Evolutionary conservation across 2,888 invertebrate species (phyloP).

Genomic region (Electrophaes corylata): DNA sequence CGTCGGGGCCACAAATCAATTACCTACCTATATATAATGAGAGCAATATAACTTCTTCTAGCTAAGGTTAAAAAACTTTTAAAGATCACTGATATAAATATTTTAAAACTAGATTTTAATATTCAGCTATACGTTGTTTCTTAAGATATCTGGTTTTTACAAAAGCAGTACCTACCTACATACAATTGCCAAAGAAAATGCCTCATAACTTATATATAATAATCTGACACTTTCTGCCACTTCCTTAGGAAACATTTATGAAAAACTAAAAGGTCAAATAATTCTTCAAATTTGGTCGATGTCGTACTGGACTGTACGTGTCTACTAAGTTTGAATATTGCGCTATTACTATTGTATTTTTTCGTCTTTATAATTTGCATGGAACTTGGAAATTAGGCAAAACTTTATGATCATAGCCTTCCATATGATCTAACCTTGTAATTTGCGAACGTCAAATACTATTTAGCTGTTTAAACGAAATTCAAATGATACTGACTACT

Average conservation of each 20-base stretch:
- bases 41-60: conserved; percentile 34
- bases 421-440: neutral
- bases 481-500: conserved; percentile 37
- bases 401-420: conserved; percentile 10
- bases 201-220: too few species aligned
- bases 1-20: conserved; percentile 30
- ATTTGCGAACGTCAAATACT: conserved; percentile 26
- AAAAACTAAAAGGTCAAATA: neutral
- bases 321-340: neutral
- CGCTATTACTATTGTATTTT: neutral
- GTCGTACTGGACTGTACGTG: neutral
- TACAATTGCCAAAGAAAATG: too few species aligned
- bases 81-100: conserved; percentile 25
- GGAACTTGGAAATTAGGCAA: neutral
- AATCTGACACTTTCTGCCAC: neutral
- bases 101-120: conserved; percentile 7
- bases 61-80: conserved; percentile 39
- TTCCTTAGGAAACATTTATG: neutral
- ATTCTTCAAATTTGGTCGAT: neutral
- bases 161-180: too few species aligned
- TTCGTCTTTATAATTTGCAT: neutral
- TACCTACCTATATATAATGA: conserved; percentile 24
- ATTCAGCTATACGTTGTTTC: too few species aligned
- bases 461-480: conserved; percentile 35
- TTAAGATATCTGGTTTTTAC: too few species aligned